Evolutionary conservation across 2,888 invertebrate genomes (phyloP).

Genomic region (Acanthosepion lycidas): DNA sequence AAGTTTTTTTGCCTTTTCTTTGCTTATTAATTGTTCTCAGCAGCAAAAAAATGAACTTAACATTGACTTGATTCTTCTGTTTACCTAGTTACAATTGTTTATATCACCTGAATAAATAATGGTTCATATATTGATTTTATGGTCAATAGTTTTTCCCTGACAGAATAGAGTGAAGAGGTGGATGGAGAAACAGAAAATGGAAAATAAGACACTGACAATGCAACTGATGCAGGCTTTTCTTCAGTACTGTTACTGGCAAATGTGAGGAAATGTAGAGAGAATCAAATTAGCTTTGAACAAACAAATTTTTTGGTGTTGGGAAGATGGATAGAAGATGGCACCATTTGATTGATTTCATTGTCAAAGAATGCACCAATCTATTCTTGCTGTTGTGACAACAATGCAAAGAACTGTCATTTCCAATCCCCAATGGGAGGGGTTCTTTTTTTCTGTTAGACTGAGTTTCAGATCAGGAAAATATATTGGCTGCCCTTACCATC

Average conservation of each 20-base stretch:
- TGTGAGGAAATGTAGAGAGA: neutral
- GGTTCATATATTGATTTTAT: neutral
- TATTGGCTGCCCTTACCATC: neutral
- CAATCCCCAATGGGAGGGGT: neutral
- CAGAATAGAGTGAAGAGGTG: no score
- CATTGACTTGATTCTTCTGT: neutral
- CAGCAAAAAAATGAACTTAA: neutral
- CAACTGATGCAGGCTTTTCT: no score
- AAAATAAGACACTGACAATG: no score
- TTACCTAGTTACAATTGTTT: neutral
- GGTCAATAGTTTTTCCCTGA: neutral
- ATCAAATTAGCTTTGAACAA: neutral
- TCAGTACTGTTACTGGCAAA: no score
- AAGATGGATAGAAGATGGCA: neutral
- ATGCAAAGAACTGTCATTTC: slow-evolving; percentile 16
- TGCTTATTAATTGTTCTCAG: no score
- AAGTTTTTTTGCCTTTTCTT: no score
- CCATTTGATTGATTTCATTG: slow-evolving; percentile 2
- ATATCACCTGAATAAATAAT: neutral
- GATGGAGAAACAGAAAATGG: no score
- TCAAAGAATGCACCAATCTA: neutral
- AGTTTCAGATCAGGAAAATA: neutral
- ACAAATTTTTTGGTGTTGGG: neutral
- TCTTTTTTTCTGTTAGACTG: neutral
- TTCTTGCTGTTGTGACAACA: neutral